phyloP scores from a whole-genome alignment of 64 coral and sea anemone species.

The Pocillopora damicornis region DNA sequence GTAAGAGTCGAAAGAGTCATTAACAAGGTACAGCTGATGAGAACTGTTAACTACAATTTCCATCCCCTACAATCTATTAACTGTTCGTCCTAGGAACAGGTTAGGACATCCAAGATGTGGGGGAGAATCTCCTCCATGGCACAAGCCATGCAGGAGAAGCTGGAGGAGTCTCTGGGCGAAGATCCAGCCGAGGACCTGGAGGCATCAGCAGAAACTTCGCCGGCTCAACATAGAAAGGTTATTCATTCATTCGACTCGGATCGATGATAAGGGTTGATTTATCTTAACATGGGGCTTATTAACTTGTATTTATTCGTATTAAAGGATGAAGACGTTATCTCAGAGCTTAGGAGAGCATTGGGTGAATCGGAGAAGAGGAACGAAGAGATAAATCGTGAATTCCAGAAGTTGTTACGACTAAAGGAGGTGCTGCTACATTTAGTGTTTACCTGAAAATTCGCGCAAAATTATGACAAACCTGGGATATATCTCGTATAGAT shows the following conservation, averaged over 20 bases:
- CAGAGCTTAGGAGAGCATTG: slow-evolving; percentile 44
- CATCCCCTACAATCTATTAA: neutral
- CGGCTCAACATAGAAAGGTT: neutral
- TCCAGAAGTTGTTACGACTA: slow-evolving; percentile 48
- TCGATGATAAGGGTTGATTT: neutral
- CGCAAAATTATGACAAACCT: neutral
- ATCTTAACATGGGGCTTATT: neutral
- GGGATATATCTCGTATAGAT: neutral
- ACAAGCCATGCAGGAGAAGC: slow-evolving; percentile 78
- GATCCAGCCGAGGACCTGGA: slow-evolving; percentile 34
- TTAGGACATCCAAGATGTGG: slow-evolving; percentile 54
- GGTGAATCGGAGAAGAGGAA: slow-evolving; percentile 54
- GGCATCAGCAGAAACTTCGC: slow-evolving; percentile 19
- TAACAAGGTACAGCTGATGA: neutral
- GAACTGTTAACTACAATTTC: neutral
- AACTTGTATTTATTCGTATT: neutral
- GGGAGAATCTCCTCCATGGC: slow-evolving; percentile 72
- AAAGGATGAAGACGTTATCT: slow-evolving; percentile 4
- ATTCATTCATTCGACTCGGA: slow-evolving; percentile 2
- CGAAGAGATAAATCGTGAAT: slow-evolving; percentile 66
- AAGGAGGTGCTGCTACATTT: slow-evolving; percentile 41
- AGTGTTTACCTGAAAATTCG: neutral
- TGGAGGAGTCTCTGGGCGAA: slow-evolving; percentile 85
- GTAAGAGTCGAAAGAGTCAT: neutral
- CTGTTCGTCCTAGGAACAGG: neutral